Base-by-base conservation (phyloP, 2,113 vertebrate species). In the Urocynchramus pylzowi region DNA sequence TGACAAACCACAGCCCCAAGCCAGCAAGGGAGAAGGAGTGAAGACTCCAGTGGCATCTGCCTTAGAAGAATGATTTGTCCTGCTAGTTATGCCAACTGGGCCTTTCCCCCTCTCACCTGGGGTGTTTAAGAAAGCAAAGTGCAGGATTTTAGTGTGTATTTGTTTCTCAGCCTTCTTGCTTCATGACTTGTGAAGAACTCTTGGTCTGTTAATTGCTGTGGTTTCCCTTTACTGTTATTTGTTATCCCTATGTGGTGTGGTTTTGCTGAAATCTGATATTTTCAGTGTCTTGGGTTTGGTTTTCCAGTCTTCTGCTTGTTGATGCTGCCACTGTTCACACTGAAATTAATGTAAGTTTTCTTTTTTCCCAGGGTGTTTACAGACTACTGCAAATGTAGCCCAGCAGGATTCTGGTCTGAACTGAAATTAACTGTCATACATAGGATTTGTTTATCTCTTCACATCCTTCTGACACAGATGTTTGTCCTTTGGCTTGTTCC, bases 401-500 rank as follows among this genome's bases (percentile, higher is more conserved):
- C 96, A 95, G 96, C 96, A 86, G 97, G 97, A 42, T 90, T 93
- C 94, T 77, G 70, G 88, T 94, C 57, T 96, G 61, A 54, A 84
- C 95, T 88, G 96, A 95, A 87, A 95, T 76, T 78, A 93, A 95
- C 93, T 86, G 92, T 77, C 90, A 75, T 74, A 61, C 63, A 21
- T 70, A 33, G 60, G 82, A 74, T 95, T 95, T 97, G 94, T 98
- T 97, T 96, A 73, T 96, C 96, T 97, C 75, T 74, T 90, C 63
- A 60, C 75, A 93, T 92, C 83, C 16, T 90, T 94, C 81, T 94
- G 68, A 96, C 96, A 79, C 97, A 98, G 98, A 97, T 98, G 97
- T 98, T 97, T 97, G 95, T 97, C 97, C 97, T 97, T 97, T 97
- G 97, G 97, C 97, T 98, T 97, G 92, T 96, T 98, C 90, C 89